phyloP scores from a whole-genome alignment of 2,888 invertebrate species.

The Philaethria dido region DNA sequence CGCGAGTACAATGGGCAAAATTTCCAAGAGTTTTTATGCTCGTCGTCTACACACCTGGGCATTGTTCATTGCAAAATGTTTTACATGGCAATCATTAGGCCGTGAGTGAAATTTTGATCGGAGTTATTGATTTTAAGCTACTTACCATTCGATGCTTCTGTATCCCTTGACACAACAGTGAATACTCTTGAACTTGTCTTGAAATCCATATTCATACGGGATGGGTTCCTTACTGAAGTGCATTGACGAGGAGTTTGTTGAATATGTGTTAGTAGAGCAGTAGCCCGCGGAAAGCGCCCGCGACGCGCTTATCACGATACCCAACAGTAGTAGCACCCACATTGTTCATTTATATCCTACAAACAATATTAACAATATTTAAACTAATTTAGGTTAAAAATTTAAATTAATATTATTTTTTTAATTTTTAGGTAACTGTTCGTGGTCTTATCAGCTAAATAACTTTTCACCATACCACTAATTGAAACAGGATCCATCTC shows the following conservation, averaged over 20 bases:
- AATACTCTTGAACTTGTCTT: conserved; percentile 88
- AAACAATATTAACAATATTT: conserved; percentile 23
- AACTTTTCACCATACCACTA: no score
- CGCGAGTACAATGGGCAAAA: conserved; percentile 62
- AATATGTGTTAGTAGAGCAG: conserved; percentile 85
- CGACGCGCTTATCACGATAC: conserved; percentile 54
- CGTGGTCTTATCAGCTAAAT: no score
- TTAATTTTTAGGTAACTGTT: no score
- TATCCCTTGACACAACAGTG: conserved; percentile 91
- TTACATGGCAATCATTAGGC: conserved; percentile 45
- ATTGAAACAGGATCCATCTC: no score
- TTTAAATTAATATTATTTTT: neutral
- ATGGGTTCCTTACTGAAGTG: conserved; percentile 90
- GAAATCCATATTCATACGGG: conserved; percentile 86
- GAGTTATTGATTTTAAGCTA: conserved; percentile 44
- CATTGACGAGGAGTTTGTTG: conserved; percentile 85
- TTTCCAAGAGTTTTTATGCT: conserved; percentile 64
- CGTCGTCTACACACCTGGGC: conserved; percentile 86
- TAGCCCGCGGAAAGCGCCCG: conserved; percentile 71
- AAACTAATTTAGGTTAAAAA: neutral
- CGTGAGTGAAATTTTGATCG: conserved; percentile 53
- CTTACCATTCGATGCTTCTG: conserved; percentile 91
- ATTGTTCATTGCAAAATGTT: conserved; percentile 57
- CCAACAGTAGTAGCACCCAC: conserved; percentile 60
- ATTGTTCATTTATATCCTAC: conserved; percentile 60